Percentiles rank a stretch among this genome's conserved stretches.
These are phyloP conservation scores for Ceuthmochares aereus DNA, from an alignment of 2,113 vertebrate species.

Conservation along the genomic window DNA sequence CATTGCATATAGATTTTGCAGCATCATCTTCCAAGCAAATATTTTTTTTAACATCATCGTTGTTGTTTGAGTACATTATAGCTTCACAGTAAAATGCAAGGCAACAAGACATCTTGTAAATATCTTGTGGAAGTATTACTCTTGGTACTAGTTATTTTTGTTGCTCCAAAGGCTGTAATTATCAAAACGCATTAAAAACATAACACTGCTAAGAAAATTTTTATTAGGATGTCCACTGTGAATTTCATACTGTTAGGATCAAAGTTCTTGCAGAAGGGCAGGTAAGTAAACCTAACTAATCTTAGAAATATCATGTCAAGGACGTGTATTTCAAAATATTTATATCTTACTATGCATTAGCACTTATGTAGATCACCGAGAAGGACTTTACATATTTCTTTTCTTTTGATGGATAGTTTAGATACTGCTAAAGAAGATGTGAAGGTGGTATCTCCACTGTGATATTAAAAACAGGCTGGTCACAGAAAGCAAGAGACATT, in stretches of 20 bases:
- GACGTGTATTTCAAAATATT: background rate
- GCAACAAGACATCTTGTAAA: background rate
- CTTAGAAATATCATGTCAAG: background rate
- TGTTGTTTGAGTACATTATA: background rate
- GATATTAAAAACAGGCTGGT: background rate
- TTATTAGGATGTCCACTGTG: background rate
- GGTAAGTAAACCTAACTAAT: background rate
- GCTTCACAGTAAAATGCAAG: background rate
- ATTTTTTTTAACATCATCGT: background rate
- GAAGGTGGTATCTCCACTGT: background rate
- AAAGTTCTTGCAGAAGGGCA: background rate
- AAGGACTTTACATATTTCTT: accelerated
- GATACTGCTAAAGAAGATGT: background rate
- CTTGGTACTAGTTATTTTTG: background rate
- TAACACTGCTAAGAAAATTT: background rate
- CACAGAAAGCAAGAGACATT: background rate
- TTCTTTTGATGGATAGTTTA: background rate
- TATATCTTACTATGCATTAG: background rate
- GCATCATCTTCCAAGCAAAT: background rate
- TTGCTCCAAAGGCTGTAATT: background rate
- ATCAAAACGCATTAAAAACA: background rate
- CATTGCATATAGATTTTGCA: background rate
- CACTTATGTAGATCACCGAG: background rate
- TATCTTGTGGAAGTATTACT: background rate
- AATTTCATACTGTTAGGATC: background rate